phyloP scores from a whole-genome alignment of 2,888 invertebrate species.

The Pemphredon lugubris region DNA sequence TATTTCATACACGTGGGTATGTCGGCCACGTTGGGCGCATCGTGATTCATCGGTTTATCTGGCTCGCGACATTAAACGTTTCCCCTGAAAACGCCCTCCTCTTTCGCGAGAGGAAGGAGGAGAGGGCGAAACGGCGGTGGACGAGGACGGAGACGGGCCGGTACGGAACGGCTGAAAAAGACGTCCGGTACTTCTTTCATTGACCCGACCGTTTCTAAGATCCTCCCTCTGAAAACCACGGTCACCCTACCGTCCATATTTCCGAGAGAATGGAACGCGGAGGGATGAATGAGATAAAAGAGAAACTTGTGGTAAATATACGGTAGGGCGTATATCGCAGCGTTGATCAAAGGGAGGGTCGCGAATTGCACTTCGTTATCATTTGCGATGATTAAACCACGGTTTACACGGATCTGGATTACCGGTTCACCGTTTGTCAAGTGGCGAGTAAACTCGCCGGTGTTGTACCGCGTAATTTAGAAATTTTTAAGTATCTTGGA shows the following conservation, averaged over 20 bases:
- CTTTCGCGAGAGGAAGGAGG: not conserved
- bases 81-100: constrained; percentile 30
- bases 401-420: no score
- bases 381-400: not conserved
- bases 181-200: constrained; percentile 49
- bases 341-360: constrained; percentile 1
- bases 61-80: constrained; percentile 46
- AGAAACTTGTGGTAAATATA: constrained; percentile 28
- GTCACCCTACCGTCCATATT: constrained; percentile 12
- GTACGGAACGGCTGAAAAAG: constrained; percentile 44
- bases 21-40: not conserved
- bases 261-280: constrained; percentile 15
- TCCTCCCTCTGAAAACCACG: constrained; percentile 40
- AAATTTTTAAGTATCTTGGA: no score
- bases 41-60: constrained; percentile 52
- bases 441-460: no score
- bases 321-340: not conserved
- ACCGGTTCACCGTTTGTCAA: no score
- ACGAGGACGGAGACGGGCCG: constrained; percentile 6
- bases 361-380: not conserved
- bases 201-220: constrained; percentile 35
- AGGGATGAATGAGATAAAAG: constrained; percentile 25
- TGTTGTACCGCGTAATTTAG: no score
- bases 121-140: not conserved
- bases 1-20: constrained; percentile 8